These are phyloP conservation scores for Watsonalla cultraria DNA, from an alignment of 2,888 invertebrate species.

Conservation along the genomic window DNA sequence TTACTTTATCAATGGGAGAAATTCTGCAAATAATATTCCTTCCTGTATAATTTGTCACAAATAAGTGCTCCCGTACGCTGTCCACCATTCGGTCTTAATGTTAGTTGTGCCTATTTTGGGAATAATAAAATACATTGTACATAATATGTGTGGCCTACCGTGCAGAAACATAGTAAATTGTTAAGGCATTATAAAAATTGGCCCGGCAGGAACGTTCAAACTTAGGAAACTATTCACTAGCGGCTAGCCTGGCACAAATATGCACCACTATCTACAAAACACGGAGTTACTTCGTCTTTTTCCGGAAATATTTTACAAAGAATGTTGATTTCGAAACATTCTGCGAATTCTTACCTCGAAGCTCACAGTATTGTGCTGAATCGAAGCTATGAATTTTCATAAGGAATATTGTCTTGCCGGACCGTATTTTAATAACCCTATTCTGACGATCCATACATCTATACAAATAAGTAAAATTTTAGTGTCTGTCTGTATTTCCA, in stretches of 20 bases:
- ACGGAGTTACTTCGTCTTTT: constrained; percentile 15
- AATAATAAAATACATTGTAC: background rate
- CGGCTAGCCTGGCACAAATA: constrained; percentile 14
- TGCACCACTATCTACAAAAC: constrained; percentile 3
- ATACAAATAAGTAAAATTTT: no score
- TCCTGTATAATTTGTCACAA: no score
- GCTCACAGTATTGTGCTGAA: constrained; percentile 11
- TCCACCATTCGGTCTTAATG: no score
- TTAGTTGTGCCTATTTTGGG: no score
- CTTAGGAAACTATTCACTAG: constrained; percentile 26
- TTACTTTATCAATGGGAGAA: no score
- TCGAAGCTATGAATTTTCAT: constrained; percentile 2
- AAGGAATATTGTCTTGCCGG: no score
- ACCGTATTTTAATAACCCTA: no score
- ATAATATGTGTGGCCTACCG: background rate
- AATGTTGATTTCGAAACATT: constrained; percentile 23
- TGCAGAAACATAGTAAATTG: background rate
- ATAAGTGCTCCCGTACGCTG: no score
- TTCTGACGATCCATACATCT: no score
- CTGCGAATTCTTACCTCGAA: constrained; percentile 15
- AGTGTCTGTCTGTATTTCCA: no score
- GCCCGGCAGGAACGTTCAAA: constrained; percentile 15
- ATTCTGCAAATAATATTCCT: no score
- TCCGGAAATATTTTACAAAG: constrained; percentile 17
- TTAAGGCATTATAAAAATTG: constrained; percentile 10